Evolutionary conservation across 1,140 invertebrate genomes (phyloP), one percentile per base, ranked within the genome.

Genomic region (Eumeta japonica): DNA sequence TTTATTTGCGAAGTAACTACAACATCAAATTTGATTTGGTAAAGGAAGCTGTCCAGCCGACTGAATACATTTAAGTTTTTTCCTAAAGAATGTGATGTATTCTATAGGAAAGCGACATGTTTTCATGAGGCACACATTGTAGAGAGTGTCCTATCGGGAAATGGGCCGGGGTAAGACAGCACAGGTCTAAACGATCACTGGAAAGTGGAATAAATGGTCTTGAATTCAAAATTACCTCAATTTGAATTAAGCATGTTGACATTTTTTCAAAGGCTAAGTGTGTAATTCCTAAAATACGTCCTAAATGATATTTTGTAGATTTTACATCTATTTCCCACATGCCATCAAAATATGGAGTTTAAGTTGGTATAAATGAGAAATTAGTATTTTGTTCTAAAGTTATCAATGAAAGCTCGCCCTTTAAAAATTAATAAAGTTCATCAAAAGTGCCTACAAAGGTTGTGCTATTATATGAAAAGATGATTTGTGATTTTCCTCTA

Each of bases 181-280:
- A 29, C 0, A 57, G 37, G 29, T 68, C 61, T 33, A 45, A 40
- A 20, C 54, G 56, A 43, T 64, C 52, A 33, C 45, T 28, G 9
- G 55, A 55, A 3, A 65, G 15, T 28, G 58, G 46, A 12, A 43
- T 51, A 1, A 67, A 24, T n/a, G 55, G 56, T 16, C 61, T 36
- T 10, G 54, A 66, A 47, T 73, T 74, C 11, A 68, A 43, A 41
- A 55, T 41, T 11, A 50, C 48, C 37, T 63, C 59, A 15, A 61
- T 50, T 32, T 61, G 47, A 13, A 32, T 41, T 14, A 65, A 29
- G 11, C 53, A 39, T 2, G 58, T 62, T 2, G 35, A 36, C 7
- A 70, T 35, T 28, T 66, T 52, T 47, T 64, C 55, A 40, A 55
- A 51, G 1, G 50, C 57, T 16, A 67, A 48, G 31, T 49, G 35